Conservation (phyloP, 2,888 invertebrate genomes). For the Chirona hameri region DNA sequence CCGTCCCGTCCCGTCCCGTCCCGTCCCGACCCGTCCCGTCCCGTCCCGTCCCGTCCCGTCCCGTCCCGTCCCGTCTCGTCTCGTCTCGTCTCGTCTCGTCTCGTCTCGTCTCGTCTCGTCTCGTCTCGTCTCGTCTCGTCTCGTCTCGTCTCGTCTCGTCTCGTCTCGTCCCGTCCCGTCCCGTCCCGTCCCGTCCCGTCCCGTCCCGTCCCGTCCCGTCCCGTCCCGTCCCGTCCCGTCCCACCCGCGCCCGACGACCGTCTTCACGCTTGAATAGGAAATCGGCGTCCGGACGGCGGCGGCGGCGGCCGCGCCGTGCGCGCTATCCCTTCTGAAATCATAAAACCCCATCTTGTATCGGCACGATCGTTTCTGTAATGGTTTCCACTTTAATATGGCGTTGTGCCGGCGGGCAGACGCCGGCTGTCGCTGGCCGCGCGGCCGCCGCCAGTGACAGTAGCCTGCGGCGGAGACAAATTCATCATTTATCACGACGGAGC, state of each 20-base stretch:
- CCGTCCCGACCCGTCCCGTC: too few relatives aligned
- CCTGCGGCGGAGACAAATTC: conserved; percentile 1
- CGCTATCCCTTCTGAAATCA: conserved; percentile 2
- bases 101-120: too few relatives aligned
- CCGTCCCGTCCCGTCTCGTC: too few relatives aligned
- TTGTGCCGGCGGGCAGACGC: neutral
- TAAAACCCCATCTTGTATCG: neutral
- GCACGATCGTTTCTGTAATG: conserved; percentile 1
- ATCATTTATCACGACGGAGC: neutral
- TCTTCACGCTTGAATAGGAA: conserved; percentile 3
- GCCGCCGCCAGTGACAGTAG: neutral
- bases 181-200: too few relatives aligned
- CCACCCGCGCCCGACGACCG: neutral
- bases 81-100: too few relatives aligned
- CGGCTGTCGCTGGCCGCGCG: neutral
- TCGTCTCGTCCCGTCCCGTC: too few relatives aligned
- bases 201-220: too few relatives aligned
- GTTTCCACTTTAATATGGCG: conserved; percentile 14
- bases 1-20: too few relatives aligned
- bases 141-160: too few relatives aligned
- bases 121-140: too few relatives aligned
- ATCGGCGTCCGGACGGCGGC: neutral
- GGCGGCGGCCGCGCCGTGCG: neutral
- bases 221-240: too few relatives aligned
- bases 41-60: too few relatives aligned